Evolutionary conservation across 1,140 invertebrate genomes (phyloP).

Genomic region (Ostrea denselamellosa): DNA sequence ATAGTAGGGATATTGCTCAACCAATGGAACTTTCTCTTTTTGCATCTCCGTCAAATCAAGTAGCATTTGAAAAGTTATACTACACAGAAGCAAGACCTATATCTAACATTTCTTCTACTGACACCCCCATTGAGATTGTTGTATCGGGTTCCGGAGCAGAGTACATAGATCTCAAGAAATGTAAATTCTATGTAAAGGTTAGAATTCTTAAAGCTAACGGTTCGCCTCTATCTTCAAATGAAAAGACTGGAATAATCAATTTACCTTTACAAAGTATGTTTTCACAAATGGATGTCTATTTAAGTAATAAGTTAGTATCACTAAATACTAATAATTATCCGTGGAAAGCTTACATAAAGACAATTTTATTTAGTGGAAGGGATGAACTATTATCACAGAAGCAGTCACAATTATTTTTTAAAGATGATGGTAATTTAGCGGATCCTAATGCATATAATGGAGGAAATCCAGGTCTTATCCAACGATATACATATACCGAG

Average conservation of each 20-base stretch:
- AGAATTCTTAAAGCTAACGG: slow-evolving; percentile 52
- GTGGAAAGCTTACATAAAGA: slow-evolving; percentile 49
- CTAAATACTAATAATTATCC: slow-evolving; percentile 49
- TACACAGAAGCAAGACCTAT: slow-evolving; percentile 45
- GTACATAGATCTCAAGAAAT: slow-evolving; percentile 52
- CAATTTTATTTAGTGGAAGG: slow-evolving; percentile 25
- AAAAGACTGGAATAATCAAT: slow-evolving; percentile 53
- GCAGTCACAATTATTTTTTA: slow-evolving; percentile 50
- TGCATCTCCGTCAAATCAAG: too few species aligned
- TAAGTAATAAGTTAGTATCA: slow-evolving; percentile 54
- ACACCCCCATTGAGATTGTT: slow-evolving; percentile 47
- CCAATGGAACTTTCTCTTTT: too few species aligned
- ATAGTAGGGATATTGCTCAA: too few species aligned
- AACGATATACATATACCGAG: slow-evolving; percentile 44
- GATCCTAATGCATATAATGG: slow-evolving; percentile 42
- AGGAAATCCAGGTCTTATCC: slow-evolving; percentile 26
- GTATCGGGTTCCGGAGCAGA: slow-evolving; percentile 44
- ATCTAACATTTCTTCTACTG: not conserved
- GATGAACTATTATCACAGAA: slow-evolving; percentile 48
- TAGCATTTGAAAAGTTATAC: slow-evolving; percentile 24
- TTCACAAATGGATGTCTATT: slow-evolving; percentile 54
- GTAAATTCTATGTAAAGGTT: slow-evolving; percentile 47
- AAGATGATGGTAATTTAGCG: slow-evolving; percentile 12
- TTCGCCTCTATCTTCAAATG: slow-evolving; percentile 32
- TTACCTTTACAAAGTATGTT: slow-evolving; percentile 47